Percentiles rank a stretch among this genome's conserved stretches.
These are phyloP conservation scores for Ibidorhyncha struthersii DNA, from an alignment of 2,113 vertebrate genomes.

Conservation along the genomic window DNA sequence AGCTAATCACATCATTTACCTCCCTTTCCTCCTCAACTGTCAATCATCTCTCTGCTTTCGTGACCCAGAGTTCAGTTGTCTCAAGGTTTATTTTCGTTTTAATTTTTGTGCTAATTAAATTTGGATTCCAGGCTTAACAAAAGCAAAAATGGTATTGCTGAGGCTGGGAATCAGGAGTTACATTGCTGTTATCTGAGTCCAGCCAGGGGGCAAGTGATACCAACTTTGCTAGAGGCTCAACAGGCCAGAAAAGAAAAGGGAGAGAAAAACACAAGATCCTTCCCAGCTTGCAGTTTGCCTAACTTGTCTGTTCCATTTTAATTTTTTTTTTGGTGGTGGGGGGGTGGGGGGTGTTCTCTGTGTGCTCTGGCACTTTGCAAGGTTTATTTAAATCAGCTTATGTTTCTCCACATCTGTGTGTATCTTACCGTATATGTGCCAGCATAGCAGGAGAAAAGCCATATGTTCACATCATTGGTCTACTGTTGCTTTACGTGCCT, in stretches of 20 bases:
- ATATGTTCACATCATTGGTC: background rate
- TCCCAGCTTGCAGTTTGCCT: background rate
- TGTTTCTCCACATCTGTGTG: slow-evolving; percentile 23
- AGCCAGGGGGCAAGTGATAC: background rate
- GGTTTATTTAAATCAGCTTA: slow-evolving; percentile 4
- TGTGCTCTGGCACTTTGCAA: slow-evolving; percentile 21
- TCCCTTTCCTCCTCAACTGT: background rate
- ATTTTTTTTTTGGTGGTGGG: background rate
- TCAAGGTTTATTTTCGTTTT: slow-evolving; percentile 26
- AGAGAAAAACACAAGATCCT: background rate
- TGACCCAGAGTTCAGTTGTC: slow-evolving; percentile 1
- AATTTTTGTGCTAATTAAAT: slow-evolving; percentile 48
- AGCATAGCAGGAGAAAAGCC: slow-evolving; percentile 23
- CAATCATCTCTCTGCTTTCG: slow-evolving; percentile 9
- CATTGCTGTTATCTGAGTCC: background rate
- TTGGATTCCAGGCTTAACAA: slow-evolving; percentile 25
- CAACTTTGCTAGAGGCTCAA: background rate
- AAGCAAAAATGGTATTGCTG: background rate
- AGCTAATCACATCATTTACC: background rate
- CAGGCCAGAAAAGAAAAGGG: background rate
- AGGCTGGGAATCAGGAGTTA: background rate
- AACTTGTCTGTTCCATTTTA: background rate
- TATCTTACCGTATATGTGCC: background rate
- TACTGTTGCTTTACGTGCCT: background rate
- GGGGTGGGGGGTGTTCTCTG: background rate